Evolutionary conservation across 2,797 vertebrate genomes (phyloP), one percentile per base, ranked within the genome.

Genomic region (Malacoraja senta): DNA sequence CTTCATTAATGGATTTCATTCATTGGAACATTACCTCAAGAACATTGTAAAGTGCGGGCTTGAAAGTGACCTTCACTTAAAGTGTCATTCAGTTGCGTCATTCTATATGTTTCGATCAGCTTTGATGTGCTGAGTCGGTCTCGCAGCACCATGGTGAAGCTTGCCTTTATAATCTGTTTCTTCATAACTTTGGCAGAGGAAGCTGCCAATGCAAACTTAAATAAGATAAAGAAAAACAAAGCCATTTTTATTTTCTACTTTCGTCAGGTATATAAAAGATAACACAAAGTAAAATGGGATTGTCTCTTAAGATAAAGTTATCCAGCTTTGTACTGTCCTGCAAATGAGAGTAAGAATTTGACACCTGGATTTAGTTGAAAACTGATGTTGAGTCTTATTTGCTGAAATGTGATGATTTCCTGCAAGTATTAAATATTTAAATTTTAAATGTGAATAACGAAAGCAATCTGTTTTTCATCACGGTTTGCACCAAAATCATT

Each of bases 91-190:
- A 80, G 76, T 90, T 24, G 38, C 38, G n/a, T 68, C 61, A n/a
- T n/a, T 93, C 71, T 71, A 44, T 26, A 12, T 8, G 71, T 65
- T 86, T 88, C 72, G 72, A n/a, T 86, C 32, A 61, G 21, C 78
- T 65, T 81, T 24, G 44, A 26, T 68, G 35, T 53, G 65, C 3
- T 29, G 58, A 72, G 38, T n/a, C 15, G 13, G 53, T 32, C 21
- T 65, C 32, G 68, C 65, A 21, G 86, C 86, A 35, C 21, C 44
- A 93, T 17, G 77, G 93, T 78, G 93, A 80, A 83, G 29, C 12
- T 65, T 10, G 1, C 71, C n/a, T 93, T 95, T 91, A 93, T 95
- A 93, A 94, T 94, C 68, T 93, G 95, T 74, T 94, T 96, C n/a
- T 72, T 93, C 7, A 21, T 94, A 17, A 19, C 9, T 93, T 93